These are phyloP conservation scores for Siniperca obscura DNA, from an alignment of 2,797 vertebrate genomes.

Conservation along the genomic window DNA sequence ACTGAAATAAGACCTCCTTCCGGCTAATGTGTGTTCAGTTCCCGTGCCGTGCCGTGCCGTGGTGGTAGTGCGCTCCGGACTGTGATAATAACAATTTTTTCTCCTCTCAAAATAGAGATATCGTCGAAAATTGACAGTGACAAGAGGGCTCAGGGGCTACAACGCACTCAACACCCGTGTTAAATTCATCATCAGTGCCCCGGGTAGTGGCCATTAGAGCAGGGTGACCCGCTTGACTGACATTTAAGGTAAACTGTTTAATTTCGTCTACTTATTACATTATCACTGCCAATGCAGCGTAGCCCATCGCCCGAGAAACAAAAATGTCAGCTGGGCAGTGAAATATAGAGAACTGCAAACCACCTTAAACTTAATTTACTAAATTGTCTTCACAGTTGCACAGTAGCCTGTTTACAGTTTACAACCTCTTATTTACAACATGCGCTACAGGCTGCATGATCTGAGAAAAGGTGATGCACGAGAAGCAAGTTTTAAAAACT, in stretches of 20 bases:
- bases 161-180: constrained; percentile 96
- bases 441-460: not conserved
- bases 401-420: not conserved
- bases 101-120: constrained; percentile 95
- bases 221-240: constrained; percentile 91
- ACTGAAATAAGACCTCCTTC: not conserved
- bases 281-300: constrained; percentile 67
- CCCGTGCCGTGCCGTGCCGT: constrained; percentile 39
- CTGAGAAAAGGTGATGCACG: not conserved
- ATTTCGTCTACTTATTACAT: constrained; percentile 90
- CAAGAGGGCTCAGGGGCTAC: constrained; percentile 96
- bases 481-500: not conserved
- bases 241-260: constrained; percentile 95
- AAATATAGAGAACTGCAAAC: not conserved
- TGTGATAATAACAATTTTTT: constrained; percentile 86
- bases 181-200: constrained; percentile 96
- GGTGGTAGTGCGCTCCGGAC: constrained; percentile 83
- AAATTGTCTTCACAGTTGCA: not conserved
- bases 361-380: not conserved
- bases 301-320: constrained; percentile 1
- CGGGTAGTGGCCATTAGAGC: constrained; percentile 91
- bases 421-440: not conserved
- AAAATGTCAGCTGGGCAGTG: constrained; percentile 3
- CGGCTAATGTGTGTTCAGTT: not conserved
- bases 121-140: constrained; percentile 98